Base-by-base conservation (phyloP, 2,113 vertebrate species). In the Dasypus novemcinctus region DNA sequence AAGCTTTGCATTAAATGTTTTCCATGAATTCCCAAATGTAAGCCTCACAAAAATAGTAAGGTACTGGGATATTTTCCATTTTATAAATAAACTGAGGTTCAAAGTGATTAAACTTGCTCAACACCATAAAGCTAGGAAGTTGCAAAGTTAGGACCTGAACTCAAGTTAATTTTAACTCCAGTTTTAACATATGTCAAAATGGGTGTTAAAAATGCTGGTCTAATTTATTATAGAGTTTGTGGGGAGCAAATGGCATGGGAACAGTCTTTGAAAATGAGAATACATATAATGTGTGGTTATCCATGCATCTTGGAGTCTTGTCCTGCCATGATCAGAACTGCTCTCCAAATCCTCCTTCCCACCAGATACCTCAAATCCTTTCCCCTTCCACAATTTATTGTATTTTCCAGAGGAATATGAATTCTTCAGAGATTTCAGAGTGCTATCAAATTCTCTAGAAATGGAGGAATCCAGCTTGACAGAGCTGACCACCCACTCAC, bases 401-500 rank as follows among this genome's bases (percentile, higher is more conserved):
- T 69, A 27, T 76, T 78, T 86, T 66, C 78, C 72, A 69, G 41
- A 79, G 72, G 74, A 83, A 66, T 46, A 87, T 36, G 63, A 81
- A 21, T 31, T 86, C 27, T 46, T 36, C 66, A 43, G 31, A 94
- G 61, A 72, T 83, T 38, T 52, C 54, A 54, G 21, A n/a, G 43
- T 27, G n/a, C 63, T 29, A 27, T 33, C 29, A 68, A 46, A 2
- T 85, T 80, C 13, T 82, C 72, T 46, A 64, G 61, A 54, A 68
- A 41, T 43, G 15, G 43, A 84, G 23, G 63, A 41, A 69, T 38
- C 64, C 83, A 76, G 87, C 66, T 64, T 59, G 27, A 64, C 7
- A 91, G 41, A 84, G 46, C 36, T 13, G 63, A 61, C 36, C 23
- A n/a, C n/a, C 25, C 31, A 87, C 95, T 97, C 94, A 97, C 93